Percentiles rank a stretch among this genome's conserved stretches.
phyloP scores from a whole-genome alignment of 2,113 vertebrate genomes.

The Pipra filicauda region DNA sequence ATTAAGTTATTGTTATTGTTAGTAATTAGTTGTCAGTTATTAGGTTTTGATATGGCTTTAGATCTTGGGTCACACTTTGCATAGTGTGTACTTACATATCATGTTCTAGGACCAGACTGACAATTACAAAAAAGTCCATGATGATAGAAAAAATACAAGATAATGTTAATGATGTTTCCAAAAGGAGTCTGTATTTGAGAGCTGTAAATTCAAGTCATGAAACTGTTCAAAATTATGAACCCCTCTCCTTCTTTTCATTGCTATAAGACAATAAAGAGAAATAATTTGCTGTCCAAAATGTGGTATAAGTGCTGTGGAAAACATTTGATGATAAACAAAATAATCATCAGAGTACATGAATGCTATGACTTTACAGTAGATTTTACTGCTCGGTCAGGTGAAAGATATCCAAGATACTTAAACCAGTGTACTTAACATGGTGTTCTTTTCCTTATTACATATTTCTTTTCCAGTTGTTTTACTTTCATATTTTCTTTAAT shows the following conservation, averaged over 20 bases:
- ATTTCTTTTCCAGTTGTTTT: neutral
- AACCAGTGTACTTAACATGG: neutral
- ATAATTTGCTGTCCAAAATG: neutral
- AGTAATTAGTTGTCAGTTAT: neutral
- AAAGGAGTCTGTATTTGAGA: neutral
- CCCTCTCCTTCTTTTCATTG: neutral
- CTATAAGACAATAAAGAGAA: neutral
- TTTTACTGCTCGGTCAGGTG: neutral
- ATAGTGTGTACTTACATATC: neutral
- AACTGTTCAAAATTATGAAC: neutral
- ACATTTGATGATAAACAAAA: neutral
- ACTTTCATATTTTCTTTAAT: constrained; percentile 1
- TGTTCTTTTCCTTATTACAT: neutral
- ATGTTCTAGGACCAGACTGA: neutral
- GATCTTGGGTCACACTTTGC: neutral
- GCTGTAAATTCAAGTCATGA: neutral
- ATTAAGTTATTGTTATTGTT: neutral
- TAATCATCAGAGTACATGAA: neutral
- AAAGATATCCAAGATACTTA: neutral
- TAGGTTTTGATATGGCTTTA: neutral
- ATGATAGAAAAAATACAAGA: neutral
- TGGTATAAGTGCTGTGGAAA: neutral
- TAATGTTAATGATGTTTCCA: neutral
- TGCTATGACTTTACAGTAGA: neutral
- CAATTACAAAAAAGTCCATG: neutral